These are phyloP conservation scores for Ecliptopera silaceata DNA, from an alignment of 2,888 invertebrate genomes.

Conservation along the genomic window DNA sequence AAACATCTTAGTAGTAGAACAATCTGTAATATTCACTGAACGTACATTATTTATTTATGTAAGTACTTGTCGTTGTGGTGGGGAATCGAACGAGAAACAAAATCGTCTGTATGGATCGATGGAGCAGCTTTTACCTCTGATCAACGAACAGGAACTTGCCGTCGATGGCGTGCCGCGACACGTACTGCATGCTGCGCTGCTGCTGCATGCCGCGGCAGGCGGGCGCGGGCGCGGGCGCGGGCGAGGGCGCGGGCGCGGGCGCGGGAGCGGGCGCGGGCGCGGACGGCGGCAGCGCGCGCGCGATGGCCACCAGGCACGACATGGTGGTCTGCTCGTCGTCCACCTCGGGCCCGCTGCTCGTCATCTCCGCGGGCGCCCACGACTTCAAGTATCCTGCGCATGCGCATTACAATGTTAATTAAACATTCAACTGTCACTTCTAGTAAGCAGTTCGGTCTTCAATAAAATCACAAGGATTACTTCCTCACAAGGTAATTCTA, in stretches of 20 bases:
- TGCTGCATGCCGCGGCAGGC: background rate
- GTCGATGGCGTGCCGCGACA: constrained; percentile 93
- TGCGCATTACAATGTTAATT: too few relatives aligned
- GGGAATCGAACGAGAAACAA: too few relatives aligned
- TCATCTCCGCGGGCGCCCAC: constrained; percentile 92
- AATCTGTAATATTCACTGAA: too few relatives aligned
- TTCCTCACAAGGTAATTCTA: too few relatives aligned
- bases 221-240: background rate
- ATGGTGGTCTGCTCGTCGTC: constrained; percentile 85
- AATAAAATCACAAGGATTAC: background rate
- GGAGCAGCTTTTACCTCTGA: constrained; percentile 89
- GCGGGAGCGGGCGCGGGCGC: constrained; percentile 50
- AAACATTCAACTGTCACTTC: background rate
- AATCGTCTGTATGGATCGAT: too few relatives aligned
- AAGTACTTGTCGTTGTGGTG: too few relatives aligned
- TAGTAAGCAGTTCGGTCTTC: background rate
- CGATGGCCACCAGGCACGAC: constrained; percentile 95
- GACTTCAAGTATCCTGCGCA: constrained; percentile 93
- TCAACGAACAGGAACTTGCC: constrained; percentile 97
- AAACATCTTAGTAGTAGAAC: too few relatives aligned
- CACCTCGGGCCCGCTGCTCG: constrained; percentile 85
- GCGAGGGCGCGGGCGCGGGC: constrained; percentile 29
- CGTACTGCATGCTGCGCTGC: constrained; percentile 84
- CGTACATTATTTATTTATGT: too few relatives aligned
- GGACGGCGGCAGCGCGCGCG: constrained; percentile 84